Percentiles rank a stretch among this genome's conserved stretches.
phyloP scores from a whole-genome alignment of 2,888 invertebrate genomes.

The Cylindroiulus punctatus region DNA sequence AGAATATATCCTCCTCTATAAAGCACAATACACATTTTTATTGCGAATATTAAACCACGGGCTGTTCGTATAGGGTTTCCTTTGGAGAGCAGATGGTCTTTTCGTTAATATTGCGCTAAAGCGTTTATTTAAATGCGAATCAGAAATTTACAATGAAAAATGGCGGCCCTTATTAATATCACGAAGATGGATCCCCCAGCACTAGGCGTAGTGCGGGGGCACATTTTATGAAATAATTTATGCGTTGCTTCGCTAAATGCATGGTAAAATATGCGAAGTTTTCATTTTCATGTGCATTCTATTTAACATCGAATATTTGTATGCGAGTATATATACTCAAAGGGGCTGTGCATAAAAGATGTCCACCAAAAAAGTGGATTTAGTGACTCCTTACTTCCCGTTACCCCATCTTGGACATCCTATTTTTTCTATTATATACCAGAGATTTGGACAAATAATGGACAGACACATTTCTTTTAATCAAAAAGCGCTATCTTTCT shows the following conservation, averaged over 20 bases:
- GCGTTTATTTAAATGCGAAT: background rate
- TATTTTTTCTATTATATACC: too few species aligned
- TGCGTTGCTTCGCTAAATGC: background rate
- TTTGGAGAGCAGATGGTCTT: conserved; percentile 38
- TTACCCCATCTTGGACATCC: too few species aligned
- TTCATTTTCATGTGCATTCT: too few species aligned
- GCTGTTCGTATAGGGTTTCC: background rate
- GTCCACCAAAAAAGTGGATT: too few species aligned
- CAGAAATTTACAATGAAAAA: background rate
- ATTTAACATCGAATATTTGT: background rate
- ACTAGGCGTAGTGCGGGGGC: background rate
- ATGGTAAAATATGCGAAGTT: background rate
- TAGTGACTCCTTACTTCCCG: too few species aligned
- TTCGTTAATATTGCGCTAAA: background rate
- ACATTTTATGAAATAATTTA: background rate
- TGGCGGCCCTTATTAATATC: background rate
- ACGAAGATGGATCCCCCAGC: background rate
- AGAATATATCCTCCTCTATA: background rate
- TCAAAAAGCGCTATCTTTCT: too few species aligned
- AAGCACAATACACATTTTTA: conserved; percentile 20
- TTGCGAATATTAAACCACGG: background rate
- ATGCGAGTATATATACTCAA: background rate
- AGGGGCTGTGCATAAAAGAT: too few species aligned
- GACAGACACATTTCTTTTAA: too few species aligned
- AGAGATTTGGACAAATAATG: too few species aligned